A percentile compares a stretch with the other conserved stretches of the same genome.
Evolutionary conservation across 2,888 invertebrate species (phyloP).

Genomic region (Colletes collaris): DNA sequence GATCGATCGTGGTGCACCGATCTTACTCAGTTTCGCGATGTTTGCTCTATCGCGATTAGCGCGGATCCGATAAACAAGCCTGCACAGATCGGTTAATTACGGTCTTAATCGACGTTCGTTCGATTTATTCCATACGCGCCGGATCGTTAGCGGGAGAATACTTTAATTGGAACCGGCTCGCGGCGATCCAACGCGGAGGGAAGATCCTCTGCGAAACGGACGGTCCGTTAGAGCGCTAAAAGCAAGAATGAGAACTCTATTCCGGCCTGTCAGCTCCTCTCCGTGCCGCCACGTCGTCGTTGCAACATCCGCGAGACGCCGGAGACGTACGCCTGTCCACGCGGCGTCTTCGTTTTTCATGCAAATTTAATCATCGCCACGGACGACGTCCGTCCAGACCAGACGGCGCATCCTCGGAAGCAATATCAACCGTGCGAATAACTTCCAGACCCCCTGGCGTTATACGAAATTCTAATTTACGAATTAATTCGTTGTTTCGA

Average conservation of each 20-base stretch:
- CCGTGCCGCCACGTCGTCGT: slow-evolving; percentile 12
- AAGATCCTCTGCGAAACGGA: not conserved
- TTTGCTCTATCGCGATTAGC: not conserved
- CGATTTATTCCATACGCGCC: not conserved
- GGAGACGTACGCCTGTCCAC: not conserved
- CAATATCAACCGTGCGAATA: too few species aligned
- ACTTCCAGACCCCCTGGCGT: too few species aligned
- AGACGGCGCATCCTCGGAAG: not conserved
- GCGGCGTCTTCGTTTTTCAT: slow-evolving; percentile 31
- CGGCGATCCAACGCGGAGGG: slow-evolving; percentile 7
- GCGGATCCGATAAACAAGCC: not conserved
- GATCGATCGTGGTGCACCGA: not conserved
- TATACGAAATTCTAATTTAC: too few species aligned
- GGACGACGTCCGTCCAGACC: not conserved
- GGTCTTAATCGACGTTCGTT: slow-evolving; percentile 14
- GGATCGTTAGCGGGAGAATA: slow-evolving; percentile 28
- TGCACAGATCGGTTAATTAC: not conserved
- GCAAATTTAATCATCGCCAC: slow-evolving; percentile 49
- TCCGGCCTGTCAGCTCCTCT: slow-evolving; percentile 33
- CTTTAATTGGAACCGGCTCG: slow-evolving; percentile 34
- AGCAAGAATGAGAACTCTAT: slow-evolving; percentile 47
- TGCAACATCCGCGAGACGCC: not conserved
- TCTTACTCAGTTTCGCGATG: not conserved
- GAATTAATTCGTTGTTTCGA: too few species aligned
- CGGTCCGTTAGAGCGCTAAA: not conserved